Evolutionary conservation across 2,113 vertebrate species (phyloP), one percentile per base, ranked within the genome.

Genomic region (Coreoperca whiteheadi): DNA sequence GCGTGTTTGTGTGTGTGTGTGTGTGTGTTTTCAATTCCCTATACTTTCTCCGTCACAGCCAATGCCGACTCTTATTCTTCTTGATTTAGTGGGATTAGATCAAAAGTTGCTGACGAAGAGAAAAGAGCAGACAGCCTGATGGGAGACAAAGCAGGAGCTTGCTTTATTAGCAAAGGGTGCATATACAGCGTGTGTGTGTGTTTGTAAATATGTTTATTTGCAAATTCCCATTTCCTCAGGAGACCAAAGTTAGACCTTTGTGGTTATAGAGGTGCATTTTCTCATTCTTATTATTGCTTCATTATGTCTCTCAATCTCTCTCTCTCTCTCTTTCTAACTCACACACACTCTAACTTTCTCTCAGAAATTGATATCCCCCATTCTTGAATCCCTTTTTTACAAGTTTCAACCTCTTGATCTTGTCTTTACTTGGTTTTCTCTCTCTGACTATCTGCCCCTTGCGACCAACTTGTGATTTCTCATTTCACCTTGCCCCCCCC

Each of bases 41-140:
- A 4, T 28, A 72, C 70, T 79, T 72, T 28, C 41, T 72, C 87
- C 34, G 77, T 93, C 88, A 85, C 84, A 87, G 65, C 74, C 74
- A 74, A 90, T 87, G 54, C 53, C 12, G 15, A 59, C 71, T 85
- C 63, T 77, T 87, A 87, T 90, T 92, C 77, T 65, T 93, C 90
- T 90, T 90, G 88, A 92, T 92, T 91, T 91, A 92, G 78, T 20
- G 46, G 74, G 79, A 91, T 84, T 82, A 84, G 78, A 88, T 90
- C 60, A 65, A 60, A 85, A 88, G 82, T 75, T 91, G 92, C 91
- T 93, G 93, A 92, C 60, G 0, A 39, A 72, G 75, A 81, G 56
- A 83, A 92, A 92, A 64, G n/a, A 74, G 59, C 56, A 6, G 71
- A 56, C 53, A n/a, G 64, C 72, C 82, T 85, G 81, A 81, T 76